Evolutionary conservation across 2,888 invertebrate genomes (phyloP).

Genomic region (Netelia virgata): DNA sequence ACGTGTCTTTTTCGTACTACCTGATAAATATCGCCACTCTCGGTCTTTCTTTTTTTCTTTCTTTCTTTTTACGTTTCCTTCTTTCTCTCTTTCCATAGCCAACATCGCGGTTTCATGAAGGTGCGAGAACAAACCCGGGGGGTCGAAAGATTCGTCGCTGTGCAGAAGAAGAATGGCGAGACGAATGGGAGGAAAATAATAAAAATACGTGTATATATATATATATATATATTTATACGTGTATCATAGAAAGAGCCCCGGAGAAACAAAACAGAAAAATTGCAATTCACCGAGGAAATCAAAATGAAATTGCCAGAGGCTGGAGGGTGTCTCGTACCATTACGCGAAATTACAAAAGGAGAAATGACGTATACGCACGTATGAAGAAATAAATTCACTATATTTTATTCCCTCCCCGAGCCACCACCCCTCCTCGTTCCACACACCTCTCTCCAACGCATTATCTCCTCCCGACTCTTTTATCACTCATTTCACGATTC

Average conservation of each 20-base stretch:
- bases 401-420: background rate
- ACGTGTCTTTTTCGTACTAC: conserved; percentile 67
- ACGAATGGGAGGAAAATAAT: conserved; percentile 16
- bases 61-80: background rate
- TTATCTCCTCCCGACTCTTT: background rate
- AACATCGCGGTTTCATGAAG: conserved; percentile 34
- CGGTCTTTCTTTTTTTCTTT: conserved; percentile 28
- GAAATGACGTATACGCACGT: conserved; percentile 30
- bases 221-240: background rate
- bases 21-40: conserved; percentile 68
- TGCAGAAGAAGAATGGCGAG: conserved; percentile 43
- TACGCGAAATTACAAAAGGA: conserved; percentile 29
- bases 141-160: conserved; percentile 31
- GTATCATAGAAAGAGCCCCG: conserved; percentile 5
- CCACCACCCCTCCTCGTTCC: background rate
- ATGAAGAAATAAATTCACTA: conserved; percentile 28
- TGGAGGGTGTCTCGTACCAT: conserved; percentile 3
- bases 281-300: conserved; percentile 64
- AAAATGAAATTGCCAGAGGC: conserved; percentile 42
- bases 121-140: conserved; percentile 15
- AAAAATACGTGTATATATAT: conserved; percentile 4
- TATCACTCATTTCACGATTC: conserved; percentile 19
- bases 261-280: conserved; percentile 54
- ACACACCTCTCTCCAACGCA: background rate
- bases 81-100: conserved; percentile 21